phyloP scores from a whole-genome alignment of 2,113 vertebrate genomes.

The Athene noctua region DNA sequence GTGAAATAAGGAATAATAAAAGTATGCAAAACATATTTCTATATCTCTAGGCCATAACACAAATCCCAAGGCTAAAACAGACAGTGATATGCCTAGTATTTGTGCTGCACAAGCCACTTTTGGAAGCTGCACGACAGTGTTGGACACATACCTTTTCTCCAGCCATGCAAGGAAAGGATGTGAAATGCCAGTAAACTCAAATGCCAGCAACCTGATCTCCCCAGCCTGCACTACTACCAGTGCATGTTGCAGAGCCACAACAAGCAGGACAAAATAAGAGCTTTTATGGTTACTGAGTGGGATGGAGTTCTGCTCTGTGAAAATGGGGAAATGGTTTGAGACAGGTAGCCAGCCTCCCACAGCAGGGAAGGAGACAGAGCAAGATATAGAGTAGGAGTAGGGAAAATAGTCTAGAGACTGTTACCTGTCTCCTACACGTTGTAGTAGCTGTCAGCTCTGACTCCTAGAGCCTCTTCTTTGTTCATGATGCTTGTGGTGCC shows the following conservation, averaged over 20 bases:
- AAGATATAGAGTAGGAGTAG: neutral
- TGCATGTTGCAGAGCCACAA: neutral
- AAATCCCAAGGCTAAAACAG: neutral
- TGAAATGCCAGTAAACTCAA: neutral
- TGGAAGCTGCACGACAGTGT: neutral
- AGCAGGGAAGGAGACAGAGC: neutral
- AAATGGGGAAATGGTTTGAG: neutral
- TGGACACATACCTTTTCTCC: neutral
- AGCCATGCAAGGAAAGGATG: neutral
- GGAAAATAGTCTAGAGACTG: neutral
- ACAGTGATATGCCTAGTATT: rapidly evolving
- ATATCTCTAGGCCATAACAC: neutral
- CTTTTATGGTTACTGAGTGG: neutral
- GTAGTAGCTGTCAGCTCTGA: neutral
- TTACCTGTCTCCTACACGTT: neutral
- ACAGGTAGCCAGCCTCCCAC: neutral
- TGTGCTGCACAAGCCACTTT: neutral
- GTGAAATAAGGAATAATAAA: neutral
- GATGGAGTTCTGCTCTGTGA: neutral
- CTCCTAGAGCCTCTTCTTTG: neutral
- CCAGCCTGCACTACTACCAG: rapidly evolving
- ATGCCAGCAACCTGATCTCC: neutral
- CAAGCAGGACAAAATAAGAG: neutral
- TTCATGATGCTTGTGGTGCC: rapidly evolving
- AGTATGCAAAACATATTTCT: neutral